These are phyloP conservation scores for Listronotus bonariensis DNA, from an alignment of 1,140 invertebrate species.

Conservation along the genomic window DNA sequence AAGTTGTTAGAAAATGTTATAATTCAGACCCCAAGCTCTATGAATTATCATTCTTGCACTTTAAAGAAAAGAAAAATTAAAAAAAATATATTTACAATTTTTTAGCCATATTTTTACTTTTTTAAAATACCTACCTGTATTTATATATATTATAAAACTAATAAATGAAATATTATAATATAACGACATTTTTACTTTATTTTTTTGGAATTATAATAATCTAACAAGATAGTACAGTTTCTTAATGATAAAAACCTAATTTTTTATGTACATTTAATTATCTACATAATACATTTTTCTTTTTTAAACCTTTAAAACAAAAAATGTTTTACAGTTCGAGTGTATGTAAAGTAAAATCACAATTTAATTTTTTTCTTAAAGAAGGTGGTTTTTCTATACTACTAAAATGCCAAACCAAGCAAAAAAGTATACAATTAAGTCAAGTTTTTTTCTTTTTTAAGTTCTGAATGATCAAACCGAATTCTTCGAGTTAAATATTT, in stretches of 20 bases:
- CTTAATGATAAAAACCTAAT: background rate
- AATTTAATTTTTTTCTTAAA: no score
- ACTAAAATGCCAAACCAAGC: no score
- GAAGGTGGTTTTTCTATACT: no score
- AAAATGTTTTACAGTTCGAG: no score
- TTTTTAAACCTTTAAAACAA: no score
- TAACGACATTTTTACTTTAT: conserved; percentile 13
- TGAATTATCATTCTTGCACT: conserved; percentile 54
- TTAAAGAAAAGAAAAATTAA: conserved; percentile 31
- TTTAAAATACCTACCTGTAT: background rate
- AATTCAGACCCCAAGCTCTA: conserved; percentile 47
- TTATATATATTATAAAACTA: background rate
- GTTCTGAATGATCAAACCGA: no score
- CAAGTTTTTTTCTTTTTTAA: no score
- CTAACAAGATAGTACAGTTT: conserved; percentile 13
- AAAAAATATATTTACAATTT: background rate
- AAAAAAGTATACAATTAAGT: no score
- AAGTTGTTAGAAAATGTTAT: conserved; percentile 44
- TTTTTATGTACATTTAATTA: conserved; percentile 3
- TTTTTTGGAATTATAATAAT: conserved; percentile 7
- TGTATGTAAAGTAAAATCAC: no score
- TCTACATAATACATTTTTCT: conserved; percentile 1
- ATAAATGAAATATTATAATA: background rate
- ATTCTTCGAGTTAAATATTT: no score
- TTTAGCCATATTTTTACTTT: background rate